These are phyloP conservation scores for Lepilemur ruficaudatus DNA, from an alignment of 2,797 vertebrate genomes.

Conservation along the genomic window DNA sequence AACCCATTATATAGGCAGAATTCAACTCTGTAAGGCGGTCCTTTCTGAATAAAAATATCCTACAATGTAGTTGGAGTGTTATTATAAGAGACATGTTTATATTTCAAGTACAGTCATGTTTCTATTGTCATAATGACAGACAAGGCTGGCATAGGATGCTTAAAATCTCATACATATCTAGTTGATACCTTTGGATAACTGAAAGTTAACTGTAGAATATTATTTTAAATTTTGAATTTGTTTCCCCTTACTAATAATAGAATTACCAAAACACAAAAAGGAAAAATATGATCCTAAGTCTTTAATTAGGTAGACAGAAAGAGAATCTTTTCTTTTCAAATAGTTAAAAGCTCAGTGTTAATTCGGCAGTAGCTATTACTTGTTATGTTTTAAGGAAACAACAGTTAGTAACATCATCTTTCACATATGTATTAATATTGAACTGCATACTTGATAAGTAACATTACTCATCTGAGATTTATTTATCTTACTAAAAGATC, in stretches of 20 bases:
- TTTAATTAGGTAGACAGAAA: not conserved
- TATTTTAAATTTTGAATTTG: slow-evolving; percentile 40
- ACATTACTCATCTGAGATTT: not conserved
- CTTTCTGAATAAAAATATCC: slow-evolving; percentile 27
- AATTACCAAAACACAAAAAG: not conserved
- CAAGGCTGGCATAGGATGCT: not conserved
- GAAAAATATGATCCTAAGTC: not conserved
- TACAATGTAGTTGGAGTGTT: not conserved
- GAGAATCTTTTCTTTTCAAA: slow-evolving; percentile 24
- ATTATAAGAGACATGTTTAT: not conserved
- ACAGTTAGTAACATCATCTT: not conserved
- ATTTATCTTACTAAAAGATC: not conserved
- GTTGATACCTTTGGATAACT: not conserved
- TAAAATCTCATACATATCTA: slow-evolving; percentile 31
- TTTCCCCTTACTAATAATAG: not conserved
- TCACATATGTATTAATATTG: not conserved
- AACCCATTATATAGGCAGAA: not conserved
- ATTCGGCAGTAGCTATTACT: not conserved
- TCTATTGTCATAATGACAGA: slow-evolving; percentile 29
- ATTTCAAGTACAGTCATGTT: slow-evolving; percentile 32
- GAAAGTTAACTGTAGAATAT: slow-evolving; percentile 20
- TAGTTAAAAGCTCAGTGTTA: not conserved
- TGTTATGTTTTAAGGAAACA: slow-evolving; percentile 4
- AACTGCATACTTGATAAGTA: slow-evolving; percentile 5
- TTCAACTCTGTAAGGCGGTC: not conserved